Evolutionary conservation across 2,888 invertebrate genomes (phyloP).

Genomic region (Leptinotarsa peninsularis): DNA sequence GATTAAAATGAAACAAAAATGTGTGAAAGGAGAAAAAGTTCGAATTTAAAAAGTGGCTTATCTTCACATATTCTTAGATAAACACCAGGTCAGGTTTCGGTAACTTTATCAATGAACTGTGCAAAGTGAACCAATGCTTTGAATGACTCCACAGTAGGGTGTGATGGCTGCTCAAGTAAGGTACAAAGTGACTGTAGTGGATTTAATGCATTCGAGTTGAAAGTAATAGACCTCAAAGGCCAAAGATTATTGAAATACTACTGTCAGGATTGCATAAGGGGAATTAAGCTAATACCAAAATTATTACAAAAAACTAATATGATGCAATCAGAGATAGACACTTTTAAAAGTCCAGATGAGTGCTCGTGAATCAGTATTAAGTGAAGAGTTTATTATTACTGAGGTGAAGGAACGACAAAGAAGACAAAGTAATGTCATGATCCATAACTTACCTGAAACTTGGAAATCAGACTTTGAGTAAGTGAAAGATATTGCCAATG

Average conservation of each 20-base stretch:
- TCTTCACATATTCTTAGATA: too few relatives aligned
- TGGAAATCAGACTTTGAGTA: not conserved
- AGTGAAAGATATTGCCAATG: not conserved
- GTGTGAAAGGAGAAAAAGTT: too few relatives aligned
- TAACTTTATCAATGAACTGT: too few relatives aligned
- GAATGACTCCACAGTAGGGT: too few relatives aligned
- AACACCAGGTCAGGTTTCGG: too few relatives aligned
- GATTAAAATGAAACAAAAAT: too few relatives aligned
- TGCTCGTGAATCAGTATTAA: not conserved
- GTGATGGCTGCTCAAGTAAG: too few relatives aligned
- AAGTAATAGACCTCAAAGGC: not conserved
- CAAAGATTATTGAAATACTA: not conserved
- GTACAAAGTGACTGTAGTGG: too few relatives aligned
- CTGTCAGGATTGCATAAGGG: not conserved
- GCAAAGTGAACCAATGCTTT: too few relatives aligned
- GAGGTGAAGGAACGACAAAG: not conserved
- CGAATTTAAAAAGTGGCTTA: too few relatives aligned
- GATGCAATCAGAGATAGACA: not conserved
- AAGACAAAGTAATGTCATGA: constrained; percentile 11
- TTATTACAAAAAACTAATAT: not conserved
- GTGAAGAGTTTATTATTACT: not conserved
- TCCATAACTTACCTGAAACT: constrained; percentile 13
- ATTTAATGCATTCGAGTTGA: not conserved
- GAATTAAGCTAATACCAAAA: not conserved
- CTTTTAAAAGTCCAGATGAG: not conserved